phyloP scores from a whole-genome alignment of 2,888 invertebrate species.

The Drosophila tanythrix region DNA sequence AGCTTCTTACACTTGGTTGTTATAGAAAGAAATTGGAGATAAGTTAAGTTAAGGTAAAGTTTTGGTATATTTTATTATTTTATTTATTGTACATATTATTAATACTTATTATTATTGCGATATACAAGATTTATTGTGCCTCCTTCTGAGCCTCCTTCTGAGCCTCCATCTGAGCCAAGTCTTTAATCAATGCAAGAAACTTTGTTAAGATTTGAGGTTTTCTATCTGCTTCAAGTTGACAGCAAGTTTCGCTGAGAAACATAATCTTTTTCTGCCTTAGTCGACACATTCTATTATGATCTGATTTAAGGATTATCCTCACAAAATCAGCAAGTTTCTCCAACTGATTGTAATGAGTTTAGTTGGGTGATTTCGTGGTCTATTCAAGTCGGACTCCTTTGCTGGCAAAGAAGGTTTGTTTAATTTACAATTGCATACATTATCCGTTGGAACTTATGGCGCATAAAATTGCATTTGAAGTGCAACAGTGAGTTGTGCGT shows the following conservation, averaged over 20 bases:
- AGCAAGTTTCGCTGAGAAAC: background rate
- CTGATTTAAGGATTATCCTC: background rate
- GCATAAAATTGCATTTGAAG: slow-evolving; percentile 37
- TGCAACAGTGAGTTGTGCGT: slow-evolving; percentile 33
- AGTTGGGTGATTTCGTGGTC: background rate
- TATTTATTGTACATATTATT: background rate
- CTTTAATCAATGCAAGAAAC: too few relatives aligned
- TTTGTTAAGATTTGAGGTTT: background rate
- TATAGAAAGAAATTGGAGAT: background rate
- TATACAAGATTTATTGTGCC: background rate
- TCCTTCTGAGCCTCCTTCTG: too few relatives aligned
- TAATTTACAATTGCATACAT: slow-evolving; percentile 20
- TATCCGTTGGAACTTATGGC: slow-evolving; percentile 3
- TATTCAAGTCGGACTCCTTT: background rate
- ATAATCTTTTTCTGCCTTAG: background rate
- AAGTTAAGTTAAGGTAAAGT: background rate
- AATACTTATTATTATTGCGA: background rate
- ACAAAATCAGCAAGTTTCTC: background rate
- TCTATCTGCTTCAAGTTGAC: background rate
- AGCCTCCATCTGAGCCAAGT: too few relatives aligned
- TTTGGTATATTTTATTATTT: background rate
- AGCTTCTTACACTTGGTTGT: background rate
- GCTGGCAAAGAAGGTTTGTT: background rate
- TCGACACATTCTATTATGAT: background rate
- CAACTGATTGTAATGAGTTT: background rate